Conservation (phyloP, 1,140 invertebrate species). For the Hypothenemus hampei region DNA sequence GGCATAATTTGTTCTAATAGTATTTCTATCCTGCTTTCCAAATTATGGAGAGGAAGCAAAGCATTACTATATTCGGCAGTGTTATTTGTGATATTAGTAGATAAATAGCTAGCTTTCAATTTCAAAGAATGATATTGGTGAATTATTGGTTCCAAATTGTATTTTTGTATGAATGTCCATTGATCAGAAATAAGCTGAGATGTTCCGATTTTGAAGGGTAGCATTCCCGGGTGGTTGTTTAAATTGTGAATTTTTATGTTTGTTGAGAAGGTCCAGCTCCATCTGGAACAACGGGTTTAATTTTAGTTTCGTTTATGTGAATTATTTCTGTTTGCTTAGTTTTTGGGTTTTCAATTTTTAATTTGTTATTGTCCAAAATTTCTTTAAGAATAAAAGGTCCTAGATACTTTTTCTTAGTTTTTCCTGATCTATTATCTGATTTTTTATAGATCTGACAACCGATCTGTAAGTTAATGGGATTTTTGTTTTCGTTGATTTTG, state of each 20-base stretch:
- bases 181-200: constrained; percentile 9
- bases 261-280: background rate
- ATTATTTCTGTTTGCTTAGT: constrained; percentile 5
- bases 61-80: constrained; percentile 8
- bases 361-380: constrained; percentile 9
- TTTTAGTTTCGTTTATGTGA: constrained; percentile 16
- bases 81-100: constrained; percentile 1
- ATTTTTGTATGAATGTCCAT: constrained; percentile 10
- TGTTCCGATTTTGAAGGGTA: constrained; percentile 12
- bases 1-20: constrained; percentile 7
- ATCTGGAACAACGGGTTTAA: constrained; percentile 13
- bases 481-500: constrained; percentile 13
- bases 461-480: constrained; percentile 1
- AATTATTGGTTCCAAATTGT: constrained; percentile 4
- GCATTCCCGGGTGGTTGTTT: constrained; percentile 10
- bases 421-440: constrained; percentile 1
- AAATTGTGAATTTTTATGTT: constrained; percentile 6
- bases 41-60: background rate
- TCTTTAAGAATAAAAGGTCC: constrained; percentile 11
- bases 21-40: constrained; percentile 11
- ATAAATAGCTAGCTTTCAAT: background rate
- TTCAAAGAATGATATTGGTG: background rate
- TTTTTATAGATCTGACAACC: constrained; percentile 8
- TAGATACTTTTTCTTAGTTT: constrained; percentile 15
- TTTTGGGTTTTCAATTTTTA: constrained; percentile 14